A percentile compares a stretch with the other conserved stretches of the same genome.
Conservation (phyloP, 2,888 invertebrate species). For the Tinea semifulvella region DNA sequence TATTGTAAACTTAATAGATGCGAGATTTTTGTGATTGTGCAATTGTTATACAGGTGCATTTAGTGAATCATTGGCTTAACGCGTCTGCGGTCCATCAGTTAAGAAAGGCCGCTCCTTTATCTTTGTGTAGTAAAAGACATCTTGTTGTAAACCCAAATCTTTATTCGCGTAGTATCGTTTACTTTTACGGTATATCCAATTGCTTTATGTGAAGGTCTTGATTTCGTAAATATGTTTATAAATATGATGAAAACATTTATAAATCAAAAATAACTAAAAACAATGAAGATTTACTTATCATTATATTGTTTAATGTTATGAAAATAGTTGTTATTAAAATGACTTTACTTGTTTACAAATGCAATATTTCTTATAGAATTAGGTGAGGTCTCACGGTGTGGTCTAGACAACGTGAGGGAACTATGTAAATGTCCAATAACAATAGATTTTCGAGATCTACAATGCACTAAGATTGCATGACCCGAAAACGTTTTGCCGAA, state of each 20-base stretch:
- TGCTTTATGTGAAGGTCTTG: no score
- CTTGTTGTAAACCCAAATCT: not conserved
- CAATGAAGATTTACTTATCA: no score
- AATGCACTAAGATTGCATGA: slow-evolving; percentile 33
- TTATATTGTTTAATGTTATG: no score
- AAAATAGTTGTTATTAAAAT: slow-evolving; percentile 1
- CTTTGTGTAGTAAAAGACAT: not conserved
- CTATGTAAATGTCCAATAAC: slow-evolving; percentile 28
- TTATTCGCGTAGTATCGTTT: no score
- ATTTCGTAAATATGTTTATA: no score
- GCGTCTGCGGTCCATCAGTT: slow-evolving; percentile 5
- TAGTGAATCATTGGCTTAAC: slow-evolving; percentile 9
- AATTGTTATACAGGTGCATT: not conserved
- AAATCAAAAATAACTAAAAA: no score
- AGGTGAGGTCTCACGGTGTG: slow-evolving; percentile 2
- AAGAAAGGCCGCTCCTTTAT: slow-evolving; percentile 3
- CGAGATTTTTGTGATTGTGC: not conserved
- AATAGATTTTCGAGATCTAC: slow-evolving; percentile 29
- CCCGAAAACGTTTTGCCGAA: slow-evolving; percentile 34
- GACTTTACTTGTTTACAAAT: not conserved
- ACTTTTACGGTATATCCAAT: no score
- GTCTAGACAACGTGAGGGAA: slow-evolving; percentile 7
- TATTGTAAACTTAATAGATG: slow-evolving; percentile 1
- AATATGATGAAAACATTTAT: no score
- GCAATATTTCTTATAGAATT: slow-evolving; percentile 5